phyloP scores from a whole-genome alignment of 2,113 vertebrate species.

The Myiozetetes cayanensis region DNA sequence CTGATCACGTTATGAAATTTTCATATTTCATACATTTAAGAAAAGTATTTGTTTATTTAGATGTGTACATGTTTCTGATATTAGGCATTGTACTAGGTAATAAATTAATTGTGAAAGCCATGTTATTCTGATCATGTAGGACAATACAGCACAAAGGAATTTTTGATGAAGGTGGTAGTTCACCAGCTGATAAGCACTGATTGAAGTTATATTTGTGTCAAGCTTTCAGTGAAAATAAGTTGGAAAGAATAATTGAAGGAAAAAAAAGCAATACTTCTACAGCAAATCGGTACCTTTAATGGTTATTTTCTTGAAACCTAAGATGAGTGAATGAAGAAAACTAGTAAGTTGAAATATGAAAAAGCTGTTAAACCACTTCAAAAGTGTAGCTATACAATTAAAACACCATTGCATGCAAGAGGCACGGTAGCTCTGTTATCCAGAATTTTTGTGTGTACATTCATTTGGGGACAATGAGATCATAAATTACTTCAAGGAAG shows the following conservation, averaged over 20 bases:
- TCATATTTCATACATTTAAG: neutral
- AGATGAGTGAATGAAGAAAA: neutral
- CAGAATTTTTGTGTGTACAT: neutral
- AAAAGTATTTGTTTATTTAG: neutral
- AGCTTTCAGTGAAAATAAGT: neutral
- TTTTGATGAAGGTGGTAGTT: neutral
- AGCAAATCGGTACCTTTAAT: neutral
- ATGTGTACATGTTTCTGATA: neutral
- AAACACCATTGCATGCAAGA: neutral
- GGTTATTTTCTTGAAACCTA: neutral
- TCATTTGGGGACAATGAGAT: neutral
- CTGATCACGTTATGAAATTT: neutral
- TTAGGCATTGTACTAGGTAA: neutral
- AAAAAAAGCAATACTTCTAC: neutral
- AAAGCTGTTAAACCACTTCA: neutral
- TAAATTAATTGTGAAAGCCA: neutral
- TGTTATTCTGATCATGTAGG: neutral
- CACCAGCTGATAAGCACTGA: neutral
- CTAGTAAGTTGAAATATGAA: neutral
- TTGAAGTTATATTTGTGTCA: neutral
- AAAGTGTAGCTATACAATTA: neutral
- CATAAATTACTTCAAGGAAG: accelerated
- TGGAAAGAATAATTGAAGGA: neutral
- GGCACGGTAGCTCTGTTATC: neutral
- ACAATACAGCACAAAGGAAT: neutral